Percentiles rank a stretch among this genome's conserved stretches.
phyloP scores from a whole-genome alignment of 2,888 invertebrate genomes.

The Calameuta idolon region DNA sequence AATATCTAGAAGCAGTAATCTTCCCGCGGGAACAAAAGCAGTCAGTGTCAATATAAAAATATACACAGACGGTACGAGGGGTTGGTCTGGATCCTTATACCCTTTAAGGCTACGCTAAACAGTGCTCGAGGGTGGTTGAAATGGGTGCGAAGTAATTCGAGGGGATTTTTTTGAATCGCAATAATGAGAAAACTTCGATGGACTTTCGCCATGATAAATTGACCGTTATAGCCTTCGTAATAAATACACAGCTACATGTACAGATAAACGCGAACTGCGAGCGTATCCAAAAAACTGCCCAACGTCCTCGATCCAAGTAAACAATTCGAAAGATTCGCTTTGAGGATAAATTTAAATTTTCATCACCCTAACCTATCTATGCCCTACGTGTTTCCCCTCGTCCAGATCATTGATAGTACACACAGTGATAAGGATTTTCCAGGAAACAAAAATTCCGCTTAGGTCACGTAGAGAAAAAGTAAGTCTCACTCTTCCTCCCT shows the following conservation, averaged over 20 bases:
- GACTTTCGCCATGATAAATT: slow-evolving; percentile 36
- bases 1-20: not conserved
- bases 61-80: not conserved
- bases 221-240: not conserved
- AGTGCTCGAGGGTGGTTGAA: not conserved
- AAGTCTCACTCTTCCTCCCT: not conserved
- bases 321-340: not conserved
- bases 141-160: not conserved
- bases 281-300: not conserved
- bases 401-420: not conserved
- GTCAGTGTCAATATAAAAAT: not conserved
- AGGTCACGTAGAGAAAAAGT: not conserved
- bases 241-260: not conserved
- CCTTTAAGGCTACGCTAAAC: not conserved
- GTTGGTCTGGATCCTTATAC: not conserved
- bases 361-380: not conserved
- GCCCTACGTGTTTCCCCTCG: not conserved
- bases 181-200: slow-evolving; percentile 53
- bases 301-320: not conserved
- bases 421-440: not conserved
- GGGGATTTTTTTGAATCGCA: not conserved
- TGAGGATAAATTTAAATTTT: not conserved
- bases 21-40: not conserved
- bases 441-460: not conserved
- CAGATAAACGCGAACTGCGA: not conserved